Evolutionary conservation across 2,113 vertebrate species (phyloP), one percentile per base, ranked within the genome.

Genomic region (Odontophorus gujanensis): DNA sequence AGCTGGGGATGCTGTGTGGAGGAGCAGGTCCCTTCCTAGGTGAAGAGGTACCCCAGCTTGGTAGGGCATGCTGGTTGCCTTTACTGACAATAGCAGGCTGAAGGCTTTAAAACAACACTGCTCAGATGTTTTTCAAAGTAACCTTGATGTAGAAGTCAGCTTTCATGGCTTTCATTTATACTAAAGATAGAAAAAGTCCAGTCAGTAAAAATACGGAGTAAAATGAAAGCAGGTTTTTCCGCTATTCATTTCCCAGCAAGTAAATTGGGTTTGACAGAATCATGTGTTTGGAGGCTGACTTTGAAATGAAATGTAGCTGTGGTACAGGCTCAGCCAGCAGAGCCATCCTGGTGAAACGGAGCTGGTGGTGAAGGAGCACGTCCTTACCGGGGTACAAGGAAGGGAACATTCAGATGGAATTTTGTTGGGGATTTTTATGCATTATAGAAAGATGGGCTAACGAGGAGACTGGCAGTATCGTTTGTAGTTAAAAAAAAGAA

Each of bases 351-450:
- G 62, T 30, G 71, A 25, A 24, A 13, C 3, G 50, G 11, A 71
- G 65, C 14, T 40, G 40, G 0, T 13, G 51, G 51, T 53, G 69
- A 13, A 18, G 74, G 69, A 84, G 3, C 14, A 5, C 12, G 6
- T 62, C 76, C 45, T 69, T 74, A 24, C 42, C 73, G 36, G 40
- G 81, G 51, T 42, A n/a, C 57, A 47, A 57, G 34, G 61, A 51
- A 7, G 0, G 1, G 32, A 43, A 17, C 47, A 72, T 38, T 21
- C 24, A 8, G 0, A 0, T 34, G 47, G 32, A 74, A 20, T 57
- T 9, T 40, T 69, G n/a, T 50, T 47, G 28, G 6, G 34, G 30
- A 2, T 45, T 91, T 84, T 71, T 63, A 28, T 72, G 57, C 4
- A 0, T 32, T 62, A 81, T 43, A 15, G 38, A 43, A 90, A n/a